Evolutionary conservation across 2,888 invertebrate genomes (phyloP).

Genomic region (Parthenolecanium corni): DNA sequence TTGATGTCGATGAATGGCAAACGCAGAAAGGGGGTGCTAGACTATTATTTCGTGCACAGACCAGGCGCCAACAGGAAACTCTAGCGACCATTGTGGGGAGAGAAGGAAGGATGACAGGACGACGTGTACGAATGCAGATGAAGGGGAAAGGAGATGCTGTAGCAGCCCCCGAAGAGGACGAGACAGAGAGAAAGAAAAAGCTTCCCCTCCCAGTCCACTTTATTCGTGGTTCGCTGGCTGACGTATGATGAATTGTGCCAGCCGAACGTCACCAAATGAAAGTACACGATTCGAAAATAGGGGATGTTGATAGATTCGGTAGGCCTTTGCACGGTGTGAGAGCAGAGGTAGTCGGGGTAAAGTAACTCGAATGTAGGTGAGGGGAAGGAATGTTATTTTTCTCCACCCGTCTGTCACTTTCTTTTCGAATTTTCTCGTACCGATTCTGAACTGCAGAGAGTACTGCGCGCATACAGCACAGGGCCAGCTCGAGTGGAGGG

Average conservation of each 20-base stretch:
- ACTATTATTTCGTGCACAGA: constrained; percentile 35
- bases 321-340: constrained; percentile 24
- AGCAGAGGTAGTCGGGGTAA: too few relatives aligned
- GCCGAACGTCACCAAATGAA: constrained; percentile 29
- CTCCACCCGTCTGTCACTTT: too few relatives aligned
- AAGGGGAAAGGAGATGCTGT: constrained; percentile 38
- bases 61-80: constrained; percentile 38
- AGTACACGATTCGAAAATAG: constrained; percentile 23
- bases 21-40: too few relatives aligned
- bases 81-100: constrained; percentile 32
- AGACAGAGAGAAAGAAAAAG: constrained; percentile 34
- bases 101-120: too few relatives aligned
- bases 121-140: constrained; percentile 36
- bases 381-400: neutral
- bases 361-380: neutral
- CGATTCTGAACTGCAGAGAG: neutral
- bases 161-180: constrained; percentile 32
- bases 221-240: constrained; percentile 15
- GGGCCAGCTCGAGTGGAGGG: neutral
- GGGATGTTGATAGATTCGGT: constrained; percentile 16
- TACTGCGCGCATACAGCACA: neutral
- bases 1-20: too few relatives aligned
- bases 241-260: constrained; percentile 29
- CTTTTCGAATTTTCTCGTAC: neutral
- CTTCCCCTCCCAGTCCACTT: constrained; percentile 32